A percentile compares a stretch with the other conserved stretches of the same genome.
Conservation (phyloP, 2,797 vertebrate species). For the Danio aesculapii region DNA sequence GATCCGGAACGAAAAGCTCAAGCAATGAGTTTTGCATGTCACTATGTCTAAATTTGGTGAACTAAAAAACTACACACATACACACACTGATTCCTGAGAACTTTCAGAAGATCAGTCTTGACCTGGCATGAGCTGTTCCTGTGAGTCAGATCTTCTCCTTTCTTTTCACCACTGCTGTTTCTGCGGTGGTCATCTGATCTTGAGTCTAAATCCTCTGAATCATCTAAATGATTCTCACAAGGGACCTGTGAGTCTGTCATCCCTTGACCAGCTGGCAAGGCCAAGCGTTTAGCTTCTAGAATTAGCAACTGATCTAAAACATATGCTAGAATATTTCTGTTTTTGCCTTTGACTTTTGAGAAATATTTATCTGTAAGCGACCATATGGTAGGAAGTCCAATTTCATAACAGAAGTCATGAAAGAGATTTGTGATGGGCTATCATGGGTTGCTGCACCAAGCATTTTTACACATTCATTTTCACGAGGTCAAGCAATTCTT, state of each 20-base stretch:
- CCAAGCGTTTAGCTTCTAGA: slow-evolving; percentile 62
- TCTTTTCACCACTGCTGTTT: slow-evolving; percentile 14
- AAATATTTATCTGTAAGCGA: slow-evolving; percentile 21
- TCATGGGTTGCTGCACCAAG: slow-evolving; percentile 8
- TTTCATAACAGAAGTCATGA: slow-evolving; percentile 29
- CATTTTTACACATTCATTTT: slow-evolving; percentile 5
- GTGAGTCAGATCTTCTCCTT: background rate
- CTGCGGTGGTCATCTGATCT: slow-evolving; percentile 26
- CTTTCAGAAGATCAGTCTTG: background rate
- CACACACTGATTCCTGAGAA: too few relatives aligned
- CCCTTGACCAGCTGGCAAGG: slow-evolving; percentile 71
- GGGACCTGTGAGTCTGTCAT: slow-evolving; percentile 60
- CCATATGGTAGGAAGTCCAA: slow-evolving; percentile 31
- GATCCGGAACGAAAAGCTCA: too few relatives aligned
- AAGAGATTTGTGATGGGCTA: slow-evolving; percentile 29
- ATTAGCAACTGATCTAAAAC: slow-evolving; percentile 61
- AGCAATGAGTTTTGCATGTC: too few relatives aligned
- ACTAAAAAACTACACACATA: too few relatives aligned
- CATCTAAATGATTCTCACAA: slow-evolving; percentile 50
- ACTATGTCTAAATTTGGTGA: too few relatives aligned
- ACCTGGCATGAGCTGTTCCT: slow-evolving; percentile 1
- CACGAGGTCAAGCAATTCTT: slow-evolving; percentile 15
- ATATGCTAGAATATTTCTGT: slow-evolving; percentile 22
- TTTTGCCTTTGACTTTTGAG: slow-evolving; percentile 25
- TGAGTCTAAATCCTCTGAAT: slow-evolving; percentile 47